A percentile compares a stretch with the other conserved stretches of the same genome.
These are phyloP conservation scores for Sycon ciliatum DNA, from an alignment of 37 sponge, comb jelly and placozoan genomes.

Conservation along the genomic window DNA sequence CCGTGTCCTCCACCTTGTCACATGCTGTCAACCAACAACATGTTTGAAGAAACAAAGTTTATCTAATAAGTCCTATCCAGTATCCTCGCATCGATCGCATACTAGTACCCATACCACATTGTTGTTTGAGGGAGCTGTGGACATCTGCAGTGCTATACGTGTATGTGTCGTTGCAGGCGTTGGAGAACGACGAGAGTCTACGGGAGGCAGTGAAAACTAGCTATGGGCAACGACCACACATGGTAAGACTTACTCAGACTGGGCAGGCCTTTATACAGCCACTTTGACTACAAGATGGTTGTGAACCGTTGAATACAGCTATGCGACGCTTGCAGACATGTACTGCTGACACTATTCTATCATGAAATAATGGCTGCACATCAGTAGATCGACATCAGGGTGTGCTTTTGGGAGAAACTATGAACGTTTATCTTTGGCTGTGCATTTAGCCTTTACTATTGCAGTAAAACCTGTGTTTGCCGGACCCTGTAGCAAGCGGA, in stretches of 20 bases:
- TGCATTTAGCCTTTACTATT: not conserved
- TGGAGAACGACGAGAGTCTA: constrained; percentile 85
- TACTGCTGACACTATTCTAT: not conserved
- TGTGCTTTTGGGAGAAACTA: no score
- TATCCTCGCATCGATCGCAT: not conserved
- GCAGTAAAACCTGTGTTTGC: not conserved
- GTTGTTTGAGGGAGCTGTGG: no score
- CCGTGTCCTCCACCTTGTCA: no score
- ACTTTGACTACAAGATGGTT: constrained; percentile 22
- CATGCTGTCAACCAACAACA: no score
- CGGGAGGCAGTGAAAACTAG: constrained; percentile 75
- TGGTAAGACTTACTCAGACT: no score
- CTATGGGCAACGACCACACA: constrained; percentile 84
- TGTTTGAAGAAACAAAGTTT: no score
- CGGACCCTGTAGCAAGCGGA: not conserved
- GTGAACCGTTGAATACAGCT: constrained; percentile 1
- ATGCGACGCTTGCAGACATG: not conserved
- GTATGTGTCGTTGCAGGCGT: constrained; percentile 37
- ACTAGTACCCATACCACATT: not conserved
- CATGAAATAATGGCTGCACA: not conserved
- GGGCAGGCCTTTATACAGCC: no score
- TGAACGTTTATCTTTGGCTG: not conserved
- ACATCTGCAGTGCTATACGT: no score
- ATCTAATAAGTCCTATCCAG: no score
- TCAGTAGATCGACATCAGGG: not conserved